phyloP scores from a whole-genome alignment of 2,797 vertebrate species.

The Periophthalmus magnuspinnatus region DNA sequence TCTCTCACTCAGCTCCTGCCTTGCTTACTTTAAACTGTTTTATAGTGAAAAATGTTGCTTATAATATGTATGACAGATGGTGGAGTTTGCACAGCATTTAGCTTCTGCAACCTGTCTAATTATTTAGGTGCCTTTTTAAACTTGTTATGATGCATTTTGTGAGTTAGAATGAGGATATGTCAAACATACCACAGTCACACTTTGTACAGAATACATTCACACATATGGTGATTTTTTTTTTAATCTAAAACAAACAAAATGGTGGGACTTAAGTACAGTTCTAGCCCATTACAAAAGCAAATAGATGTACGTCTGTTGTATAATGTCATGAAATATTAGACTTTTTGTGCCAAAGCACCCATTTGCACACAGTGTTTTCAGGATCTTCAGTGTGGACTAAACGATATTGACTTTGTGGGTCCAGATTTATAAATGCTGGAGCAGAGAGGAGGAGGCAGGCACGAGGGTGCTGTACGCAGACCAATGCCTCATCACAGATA shows the following conservation, averaged over 20 bases:
- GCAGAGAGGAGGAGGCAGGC: slow-evolving; percentile 5
- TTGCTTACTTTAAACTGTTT: slow-evolving; percentile 17
- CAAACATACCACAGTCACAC: neutral
- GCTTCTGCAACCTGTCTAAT: slow-evolving; percentile 13
- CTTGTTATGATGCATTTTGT: neutral
- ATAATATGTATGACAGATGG: slow-evolving; percentile 12
- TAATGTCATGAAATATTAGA: slow-evolving; percentile 29
- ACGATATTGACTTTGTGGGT: slow-evolving; percentile 33
- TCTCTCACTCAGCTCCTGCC: slow-evolving; percentile 21
- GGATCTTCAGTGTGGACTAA: slow-evolving; percentile 20
- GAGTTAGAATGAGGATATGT: neutral
- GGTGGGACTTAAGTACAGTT: neutral
- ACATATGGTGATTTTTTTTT: no score
- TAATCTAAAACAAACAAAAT: neutral
- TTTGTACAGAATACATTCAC: no score
- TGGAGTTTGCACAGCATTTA: slow-evolving; percentile 4
- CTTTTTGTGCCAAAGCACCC: slow-evolving; percentile 16
- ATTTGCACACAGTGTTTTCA: slow-evolving; percentile 23
- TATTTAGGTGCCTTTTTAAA: neutral
- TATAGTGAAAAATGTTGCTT: slow-evolving; percentile 15
- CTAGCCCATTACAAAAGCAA: neutral
- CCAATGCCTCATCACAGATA: slow-evolving; percentile 51
- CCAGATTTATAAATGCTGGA: slow-evolving; percentile 27
- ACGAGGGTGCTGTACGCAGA: slow-evolving; percentile 9
- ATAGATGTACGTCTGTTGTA: neutral